Percentiles rank a stretch among this genome's conserved stretches.
Conservation (phyloP, 2,113 vertebrate species). For the Cyprinodon variegatus region DNA sequence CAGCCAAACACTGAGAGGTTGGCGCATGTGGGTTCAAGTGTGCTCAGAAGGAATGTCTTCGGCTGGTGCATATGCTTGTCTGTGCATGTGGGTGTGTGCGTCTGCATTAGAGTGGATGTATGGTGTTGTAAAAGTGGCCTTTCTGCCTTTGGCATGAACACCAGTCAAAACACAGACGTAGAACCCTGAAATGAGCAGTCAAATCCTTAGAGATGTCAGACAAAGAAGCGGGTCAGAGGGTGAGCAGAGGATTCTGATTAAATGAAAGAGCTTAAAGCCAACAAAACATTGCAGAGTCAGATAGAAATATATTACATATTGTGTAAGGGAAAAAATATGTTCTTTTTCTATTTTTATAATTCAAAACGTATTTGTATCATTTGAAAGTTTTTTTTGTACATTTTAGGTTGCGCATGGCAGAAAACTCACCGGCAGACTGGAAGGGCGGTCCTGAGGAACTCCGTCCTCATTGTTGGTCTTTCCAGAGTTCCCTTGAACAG, state of each 20-base stretch:
- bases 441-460: constrained; percentile 92
- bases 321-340: not conserved
- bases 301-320: not conserved
- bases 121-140: constrained; percentile 43
- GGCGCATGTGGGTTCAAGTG: constrained; percentile 45
- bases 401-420: not conserved
- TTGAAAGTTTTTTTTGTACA: not conserved
- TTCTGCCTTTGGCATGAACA: constrained; percentile 29
- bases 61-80: constrained; percentile 59
- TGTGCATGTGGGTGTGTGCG: constrained; percentile 42
- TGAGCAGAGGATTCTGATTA: constrained; percentile 36
- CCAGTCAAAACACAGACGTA: constrained; percentile 58
- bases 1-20: constrained; percentile 52
- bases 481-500: constrained; percentile 85
- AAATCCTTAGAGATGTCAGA: constrained; percentile 40
- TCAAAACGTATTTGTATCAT: not conserved
- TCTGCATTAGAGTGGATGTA: constrained; percentile 7
- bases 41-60: constrained; percentile 40
- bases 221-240: constrained; percentile 17
- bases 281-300: not conserved
- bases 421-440: constrained; percentile 94
- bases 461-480: constrained; percentile 92
- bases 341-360: not conserved
- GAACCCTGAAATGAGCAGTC: constrained; percentile 46
- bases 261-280: constrained; percentile 25